Base-by-base conservation (phyloP, 2,797 vertebrate species). In the Pangasius macronema region DNA sequence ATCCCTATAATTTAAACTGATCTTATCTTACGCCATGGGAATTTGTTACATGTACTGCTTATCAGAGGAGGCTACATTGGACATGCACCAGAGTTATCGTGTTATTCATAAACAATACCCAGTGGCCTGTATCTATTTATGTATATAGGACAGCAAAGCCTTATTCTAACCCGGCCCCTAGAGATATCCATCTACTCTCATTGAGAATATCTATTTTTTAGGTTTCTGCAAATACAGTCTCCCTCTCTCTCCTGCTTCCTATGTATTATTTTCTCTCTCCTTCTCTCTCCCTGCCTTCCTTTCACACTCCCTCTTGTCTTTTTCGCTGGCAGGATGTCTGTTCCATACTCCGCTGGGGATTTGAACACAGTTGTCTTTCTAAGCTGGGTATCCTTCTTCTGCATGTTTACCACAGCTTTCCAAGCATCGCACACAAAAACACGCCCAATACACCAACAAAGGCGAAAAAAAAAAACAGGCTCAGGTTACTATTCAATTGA, bases 81-180 rank as follows among this genome's bases (percentile, higher is more conserved):
- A 65, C 85, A 85, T 82, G 86, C 73, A 87, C 80, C 83, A 75
- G 85, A 75, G 85, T 83, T 88, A 88, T 88, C 42, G 27, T 42
- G 81, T 63, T 72, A 70, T 80, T 88, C 75, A 61, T 86, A 88
- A 80, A 83, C 89, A 86, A 80, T 73, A 75, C 55, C 53, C 55
- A 83, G 72, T 65, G 75, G 73, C 77, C 63, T 86, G 79, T 82
- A 72, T 76, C 86, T 88, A 89, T 89, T 91, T 90, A 88, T 88
- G 89, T 87, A 90, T 92, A 90, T 88, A 88, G 88, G 87, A 87
- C 89, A 88, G 89, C 85, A 80, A 82, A 63, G 81, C 76, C 85
- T 86, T 81, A 68, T 83, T 86, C 59, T 79, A 83, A 81, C 79
- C 39, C 14, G 24, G 68, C 86, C 88, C 53, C 83, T 46, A 70